Evolutionary conservation across 2,888 invertebrate species (phyloP), one percentile per base, ranked within the genome.

Genomic region (Callyntrura sp.): DNA sequence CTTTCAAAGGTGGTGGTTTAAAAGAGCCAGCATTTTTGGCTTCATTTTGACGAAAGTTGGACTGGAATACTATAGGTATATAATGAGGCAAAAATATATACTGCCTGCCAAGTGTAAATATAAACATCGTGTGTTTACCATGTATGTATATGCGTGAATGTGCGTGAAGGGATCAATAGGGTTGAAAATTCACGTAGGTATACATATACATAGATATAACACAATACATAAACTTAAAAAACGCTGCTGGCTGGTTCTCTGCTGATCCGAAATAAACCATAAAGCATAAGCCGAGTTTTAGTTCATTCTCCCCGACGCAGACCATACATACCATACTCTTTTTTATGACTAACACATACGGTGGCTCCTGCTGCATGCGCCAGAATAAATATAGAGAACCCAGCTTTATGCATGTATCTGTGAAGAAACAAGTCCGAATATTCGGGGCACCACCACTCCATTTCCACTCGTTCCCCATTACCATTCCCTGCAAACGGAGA

Each of bases 151-250:
- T 78, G 45, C 60, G 60, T 76, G 62, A 78, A 85, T 57, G 85
- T 85, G 85, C 85, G 85, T 85, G 57, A 70, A 81, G 45, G 81
- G 81, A 87, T 87, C 62, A 87, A 87, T 78, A 85, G 62, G 76
- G 78, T 48, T 85, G 78, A 65, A 62, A 82, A 60, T 20, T 17
- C 20, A 76, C 45, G 20, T 62, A 62, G 4, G 60, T 57, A 55
- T 57, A 57, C 20, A 28, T 70, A 20, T 0, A 3, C 20, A 68
- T 62, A 35, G 2, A 35, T n/a, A 35, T 23, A 12, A 51, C 9
- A 51, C 35, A n/a, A 11, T n/a, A 51, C 12, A 51, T 6, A 51
- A 62, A 62, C 62, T n/a, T 20, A 11, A 25, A 76, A 70, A 28
- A 55, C 20, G 73, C 45, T 35, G 83, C 68, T 85, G 45, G 85